Evolutionary conservation across 2,113 vertebrate genomes (phyloP).

Genomic region (Petaurus breviceps): DNA sequence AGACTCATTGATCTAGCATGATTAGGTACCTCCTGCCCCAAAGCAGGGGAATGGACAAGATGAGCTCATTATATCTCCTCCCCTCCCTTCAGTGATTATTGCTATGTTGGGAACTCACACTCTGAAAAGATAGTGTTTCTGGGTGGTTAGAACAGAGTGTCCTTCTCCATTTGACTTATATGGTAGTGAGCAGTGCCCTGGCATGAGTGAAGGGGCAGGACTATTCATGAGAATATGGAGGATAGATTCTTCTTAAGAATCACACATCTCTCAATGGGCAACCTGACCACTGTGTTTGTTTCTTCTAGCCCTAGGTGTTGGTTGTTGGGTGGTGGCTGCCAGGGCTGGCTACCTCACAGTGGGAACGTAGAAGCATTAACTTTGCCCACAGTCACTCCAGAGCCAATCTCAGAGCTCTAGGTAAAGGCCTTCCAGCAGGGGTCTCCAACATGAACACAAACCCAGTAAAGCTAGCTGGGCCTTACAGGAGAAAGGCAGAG

Average conservation of each 20-base stretch:
- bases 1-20: not conserved
- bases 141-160: not conserved
- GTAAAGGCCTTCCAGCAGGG: not conserved
- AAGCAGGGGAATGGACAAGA: not conserved
- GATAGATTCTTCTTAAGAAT: not conserved
- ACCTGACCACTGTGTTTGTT: not conserved
- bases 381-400: not conserved
- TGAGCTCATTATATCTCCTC: not conserved
- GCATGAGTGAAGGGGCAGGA: not conserved
- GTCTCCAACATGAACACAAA: not conserved
- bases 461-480: not conserved
- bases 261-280: not conserved
- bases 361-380: not conserved
- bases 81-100: not conserved
- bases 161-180: not conserved
- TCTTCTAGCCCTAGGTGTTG: not conserved
- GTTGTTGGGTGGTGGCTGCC: not conserved
- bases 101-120: not conserved
- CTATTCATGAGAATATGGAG: not conserved
- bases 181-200: not conserved
- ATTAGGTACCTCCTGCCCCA: not conserved
- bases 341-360: too few species aligned
- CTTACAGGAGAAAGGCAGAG: not conserved
- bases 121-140: not conserved
- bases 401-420: not conserved